phyloP scores from a whole-genome alignment of 2,888 invertebrate genomes.

The Tetranychus truncatus region DNA sequence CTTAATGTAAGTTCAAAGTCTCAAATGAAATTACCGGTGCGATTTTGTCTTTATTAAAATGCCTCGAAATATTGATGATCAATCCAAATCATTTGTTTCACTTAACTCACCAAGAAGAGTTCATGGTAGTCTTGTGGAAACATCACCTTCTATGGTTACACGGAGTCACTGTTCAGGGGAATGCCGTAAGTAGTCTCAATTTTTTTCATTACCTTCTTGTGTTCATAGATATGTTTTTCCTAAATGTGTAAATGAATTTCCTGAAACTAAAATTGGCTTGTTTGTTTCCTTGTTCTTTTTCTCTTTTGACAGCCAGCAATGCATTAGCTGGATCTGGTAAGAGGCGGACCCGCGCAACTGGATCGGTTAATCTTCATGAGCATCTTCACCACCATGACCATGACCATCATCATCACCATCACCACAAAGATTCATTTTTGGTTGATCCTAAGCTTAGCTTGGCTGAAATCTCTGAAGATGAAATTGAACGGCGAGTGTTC shows the following conservation, averaged over 20 bases:
- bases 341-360: neutral
- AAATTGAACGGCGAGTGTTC: neutral
- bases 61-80: neutral
- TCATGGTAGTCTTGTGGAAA: neutral
- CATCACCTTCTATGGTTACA: neutral
- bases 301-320: neutral
- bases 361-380: neutral
- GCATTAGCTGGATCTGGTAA: neutral
- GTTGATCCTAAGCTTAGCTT: neutral
- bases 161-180: conserved; percentile 2
- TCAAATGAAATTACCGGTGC: too few species aligned
- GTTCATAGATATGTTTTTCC: neutral
- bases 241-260: neutral
- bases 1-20: too few species aligned
- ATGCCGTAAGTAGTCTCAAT: conserved; percentile 8
- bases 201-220: neutral
- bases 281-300: neutral
- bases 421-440: neutral
- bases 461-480: neutral
- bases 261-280: neutral
- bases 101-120: neutral
- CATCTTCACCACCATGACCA: conserved; percentile 2
- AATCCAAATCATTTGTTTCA: neutral
- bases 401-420: neutral
- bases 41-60: neutral